Conservation (phyloP, 2,888 invertebrate species). For the Aspidiotus rigidus region DNA sequence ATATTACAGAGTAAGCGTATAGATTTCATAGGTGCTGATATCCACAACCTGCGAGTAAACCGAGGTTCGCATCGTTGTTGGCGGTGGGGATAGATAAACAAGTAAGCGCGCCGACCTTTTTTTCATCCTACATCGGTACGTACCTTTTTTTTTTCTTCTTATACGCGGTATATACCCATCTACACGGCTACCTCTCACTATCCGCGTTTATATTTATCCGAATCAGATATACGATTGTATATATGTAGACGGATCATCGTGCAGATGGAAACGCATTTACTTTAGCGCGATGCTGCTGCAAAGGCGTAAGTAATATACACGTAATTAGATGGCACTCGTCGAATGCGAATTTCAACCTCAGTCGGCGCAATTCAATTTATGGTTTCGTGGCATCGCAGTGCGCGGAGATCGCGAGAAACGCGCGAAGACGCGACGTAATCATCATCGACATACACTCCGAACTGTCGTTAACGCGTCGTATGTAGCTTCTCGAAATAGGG, state of each 20-base stretch:
- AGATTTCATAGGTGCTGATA: slow-evolving; percentile 37
- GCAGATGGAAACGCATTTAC: slow-evolving; percentile 16
- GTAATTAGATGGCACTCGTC: slow-evolving; percentile 8
- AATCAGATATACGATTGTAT: slow-evolving; percentile 11
- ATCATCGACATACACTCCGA: too few species aligned
- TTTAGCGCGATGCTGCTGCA: neutral
- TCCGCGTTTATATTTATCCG: slow-evolving; percentile 19
- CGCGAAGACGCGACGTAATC: neutral
- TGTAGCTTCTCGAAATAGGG: too few species aligned
- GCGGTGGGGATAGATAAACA: slow-evolving; percentile 36
- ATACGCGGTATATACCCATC: neutral
- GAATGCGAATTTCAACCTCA: neutral
- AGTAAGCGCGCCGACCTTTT: slow-evolving; percentile 24
- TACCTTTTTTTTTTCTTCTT: neutral
- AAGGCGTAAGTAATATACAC: neutral
- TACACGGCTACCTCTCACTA: slow-evolving; percentile 3
- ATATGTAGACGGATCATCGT: slow-evolving; percentile 5
- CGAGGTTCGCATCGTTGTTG: slow-evolving; percentile 36
- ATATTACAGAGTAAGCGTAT: slow-evolving; percentile 35
- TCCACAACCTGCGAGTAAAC: slow-evolving; percentile 36
- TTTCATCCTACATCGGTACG: neutral
- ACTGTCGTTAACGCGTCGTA: too few species aligned
- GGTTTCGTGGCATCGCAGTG: neutral
- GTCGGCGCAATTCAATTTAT: neutral
- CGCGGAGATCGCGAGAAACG: neutral